Evolutionary conservation across 1,140 invertebrate species (phyloP).

Genomic region (Bicyclus anynana): DNA sequence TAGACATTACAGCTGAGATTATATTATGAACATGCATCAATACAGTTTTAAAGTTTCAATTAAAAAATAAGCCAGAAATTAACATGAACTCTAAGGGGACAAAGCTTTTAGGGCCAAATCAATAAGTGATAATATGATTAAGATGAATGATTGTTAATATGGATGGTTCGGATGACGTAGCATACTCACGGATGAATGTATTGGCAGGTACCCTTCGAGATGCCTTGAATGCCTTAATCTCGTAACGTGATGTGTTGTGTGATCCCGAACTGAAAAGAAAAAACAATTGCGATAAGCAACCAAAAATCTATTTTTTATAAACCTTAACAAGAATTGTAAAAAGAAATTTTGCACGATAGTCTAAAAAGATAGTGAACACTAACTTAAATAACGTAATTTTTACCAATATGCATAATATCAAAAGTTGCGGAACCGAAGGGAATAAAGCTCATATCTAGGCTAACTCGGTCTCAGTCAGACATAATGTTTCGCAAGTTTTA

Average conservation of each 20-base stretch:
- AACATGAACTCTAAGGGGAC: slow-evolving; percentile 61
- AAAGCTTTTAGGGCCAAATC: slow-evolving; percentile 53
- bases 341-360: too few species aligned
- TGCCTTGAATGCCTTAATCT: slow-evolving; percentile 68
- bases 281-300: slow-evolving; percentile 1
- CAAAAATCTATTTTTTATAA: not conserved
- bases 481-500: too few species aligned
- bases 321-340: not conserved
- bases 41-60: slow-evolving; percentile 33
- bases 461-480: too few species aligned
- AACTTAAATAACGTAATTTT: too few species aligned
- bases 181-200: slow-evolving; percentile 65
- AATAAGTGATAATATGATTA: slow-evolving; percentile 32
- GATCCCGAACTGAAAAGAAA: slow-evolving; percentile 56
- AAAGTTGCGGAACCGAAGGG: too few species aligned
- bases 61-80: slow-evolving; percentile 61
- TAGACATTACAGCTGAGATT: slow-evolving; percentile 17
- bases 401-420: too few species aligned
- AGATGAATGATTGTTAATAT: slow-evolving; percentile 29
- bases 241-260: slow-evolving; percentile 60
- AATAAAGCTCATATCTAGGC: too few species aligned
- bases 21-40: slow-evolving; percentile 46
- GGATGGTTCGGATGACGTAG: slow-evolving; percentile 21
- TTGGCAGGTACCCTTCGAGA: slow-evolving; percentile 54
- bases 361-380: too few species aligned